phyloP scores from a whole-genome alignment of 2,888 invertebrate genomes.

The Eristalis intricaria region DNA sequence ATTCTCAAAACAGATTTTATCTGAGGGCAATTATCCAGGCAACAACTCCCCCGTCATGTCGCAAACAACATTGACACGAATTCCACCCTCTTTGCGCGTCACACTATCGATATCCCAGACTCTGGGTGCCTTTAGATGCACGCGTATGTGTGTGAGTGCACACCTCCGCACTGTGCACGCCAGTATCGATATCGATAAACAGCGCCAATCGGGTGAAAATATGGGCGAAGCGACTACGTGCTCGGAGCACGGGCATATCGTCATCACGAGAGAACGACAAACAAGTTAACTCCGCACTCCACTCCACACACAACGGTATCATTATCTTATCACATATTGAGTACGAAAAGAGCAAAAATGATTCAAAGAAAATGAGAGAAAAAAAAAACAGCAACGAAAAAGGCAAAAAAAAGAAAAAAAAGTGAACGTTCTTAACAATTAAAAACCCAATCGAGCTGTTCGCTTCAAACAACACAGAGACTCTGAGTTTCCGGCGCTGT shows the following conservation, averaged over 20 bases:
- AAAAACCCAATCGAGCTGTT: slow-evolving; percentile 48
- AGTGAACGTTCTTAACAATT: slow-evolving; percentile 52
- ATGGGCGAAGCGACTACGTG: slow-evolving; percentile 14
- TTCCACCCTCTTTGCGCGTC: slow-evolving; percentile 43
- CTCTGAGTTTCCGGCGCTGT: slow-evolving; percentile 41
- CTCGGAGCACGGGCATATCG: not conserved
- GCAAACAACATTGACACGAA: slow-evolving; percentile 55
- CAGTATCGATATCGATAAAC: slow-evolving; percentile 21
- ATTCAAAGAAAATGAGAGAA: slow-evolving; percentile 12
- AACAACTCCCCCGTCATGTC: slow-evolving; percentile 14
- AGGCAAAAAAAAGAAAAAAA: slow-evolving; percentile 37
- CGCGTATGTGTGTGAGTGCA: slow-evolving; percentile 5
- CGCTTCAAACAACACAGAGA: slow-evolving; percentile 40
- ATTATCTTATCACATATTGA: slow-evolving; percentile 66
- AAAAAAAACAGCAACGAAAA: slow-evolving; percentile 24
- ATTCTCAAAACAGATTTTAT: slow-evolving; percentile 20
- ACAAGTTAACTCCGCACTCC: slow-evolving; percentile 8
- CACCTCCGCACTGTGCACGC: not conserved
- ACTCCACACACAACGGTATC: slow-evolving; percentile 23
- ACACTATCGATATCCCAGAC: slow-evolving; percentile 27
- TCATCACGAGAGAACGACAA: slow-evolving; percentile 18
- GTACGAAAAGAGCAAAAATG: slow-evolving; percentile 29
- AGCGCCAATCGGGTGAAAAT: not conserved
- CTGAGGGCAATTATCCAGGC: slow-evolving; percentile 28
- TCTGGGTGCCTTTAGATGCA: slow-evolving; percentile 25